phyloP scores from a whole-genome alignment of 2,888 invertebrate genomes.

The Pachliopta kotzebuea region DNA sequence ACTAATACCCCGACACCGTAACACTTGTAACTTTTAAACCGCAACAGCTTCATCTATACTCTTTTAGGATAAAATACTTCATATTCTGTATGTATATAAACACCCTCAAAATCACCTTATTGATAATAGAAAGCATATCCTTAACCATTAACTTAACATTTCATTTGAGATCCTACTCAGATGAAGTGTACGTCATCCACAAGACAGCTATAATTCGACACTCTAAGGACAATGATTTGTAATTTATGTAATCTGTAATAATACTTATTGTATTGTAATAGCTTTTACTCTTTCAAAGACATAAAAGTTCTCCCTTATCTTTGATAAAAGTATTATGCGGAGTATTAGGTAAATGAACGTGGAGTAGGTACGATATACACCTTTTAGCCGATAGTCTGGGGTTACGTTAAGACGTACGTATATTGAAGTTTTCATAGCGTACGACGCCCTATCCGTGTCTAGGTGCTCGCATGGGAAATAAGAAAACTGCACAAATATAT shows the following conservation, averaged over 20 bases:
- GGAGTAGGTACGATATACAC: constrained; percentile 5
- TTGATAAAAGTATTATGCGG: background rate
- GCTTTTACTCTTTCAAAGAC: background rate
- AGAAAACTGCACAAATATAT: constrained; percentile 20
- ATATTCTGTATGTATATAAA: too few relatives aligned
- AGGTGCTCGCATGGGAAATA: constrained; percentile 21
- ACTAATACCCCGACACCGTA: too few relatives aligned
- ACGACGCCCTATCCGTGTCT: constrained; percentile 19
- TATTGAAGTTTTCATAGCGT: constrained; percentile 22
- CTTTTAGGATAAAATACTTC: too few relatives aligned
- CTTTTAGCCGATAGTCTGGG: constrained; percentile 18
- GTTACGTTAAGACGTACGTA: constrained; percentile 9
- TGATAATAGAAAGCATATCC: too few relatives aligned
- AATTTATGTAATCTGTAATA: background rate
- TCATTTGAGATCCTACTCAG: too few relatives aligned
- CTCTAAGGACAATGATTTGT: too few relatives aligned
- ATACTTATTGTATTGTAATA: background rate
- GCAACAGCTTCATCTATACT: too few relatives aligned
- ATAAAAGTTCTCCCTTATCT: background rate
- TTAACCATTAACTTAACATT: too few relatives aligned
- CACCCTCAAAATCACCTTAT: too few relatives aligned
- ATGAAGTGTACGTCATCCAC: too few relatives aligned
- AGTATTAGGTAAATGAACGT: background rate
- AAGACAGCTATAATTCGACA: too few relatives aligned
- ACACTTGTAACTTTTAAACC: too few relatives aligned